A percentile compares a stretch with the other conserved stretches of the same genome.
phyloP scores from a whole-genome alignment of 1,140 invertebrate species.

The Rhizoglyphus robini region DNA sequence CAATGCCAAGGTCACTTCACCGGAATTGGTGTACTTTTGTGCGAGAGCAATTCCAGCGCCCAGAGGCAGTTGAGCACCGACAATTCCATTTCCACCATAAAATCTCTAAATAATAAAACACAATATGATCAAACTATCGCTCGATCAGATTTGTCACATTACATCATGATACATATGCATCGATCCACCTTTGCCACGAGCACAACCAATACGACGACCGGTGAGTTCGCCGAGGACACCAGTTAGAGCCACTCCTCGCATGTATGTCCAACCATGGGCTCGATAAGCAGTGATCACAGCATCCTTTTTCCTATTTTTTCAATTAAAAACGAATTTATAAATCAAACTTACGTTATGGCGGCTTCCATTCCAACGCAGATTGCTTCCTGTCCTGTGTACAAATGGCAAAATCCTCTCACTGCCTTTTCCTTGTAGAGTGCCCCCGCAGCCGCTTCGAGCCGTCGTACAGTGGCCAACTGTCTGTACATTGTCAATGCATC shows the following conservation, averaged over 20 bases:
- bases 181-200: constrained; percentile 65
- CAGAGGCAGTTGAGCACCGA: constrained; percentile 90
- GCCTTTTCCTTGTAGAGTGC: constrained; percentile 93
- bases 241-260: constrained; percentile 64
- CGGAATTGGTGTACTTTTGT: constrained; percentile 67
- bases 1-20: constrained; percentile 63
- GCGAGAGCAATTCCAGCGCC: constrained; percentile 85
- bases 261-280: too few species aligned
- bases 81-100: constrained; percentile 96
- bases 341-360: constrained; percentile 44
- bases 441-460: constrained; percentile 79
- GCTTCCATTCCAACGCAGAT: constrained; percentile 69
- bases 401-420: constrained; percentile 90
- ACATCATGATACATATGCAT: constrained; percentile 64
- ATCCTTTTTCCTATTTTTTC: constrained; percentile 47
- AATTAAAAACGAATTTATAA: neutral
- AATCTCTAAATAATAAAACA: constrained; percentile 47
- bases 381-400: constrained; percentile 88
- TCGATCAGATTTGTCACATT: neutral
- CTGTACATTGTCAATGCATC: constrained; percentile 69
- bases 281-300: constrained; percentile 92
- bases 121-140: neutral
- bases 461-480: constrained; percentile 68
- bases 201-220: constrained; percentile 67
- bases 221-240: constrained; percentile 82